phyloP scores from a whole-genome alignment of 2,113 vertebrate species.

The Psittacula cyanocephala region DNA sequence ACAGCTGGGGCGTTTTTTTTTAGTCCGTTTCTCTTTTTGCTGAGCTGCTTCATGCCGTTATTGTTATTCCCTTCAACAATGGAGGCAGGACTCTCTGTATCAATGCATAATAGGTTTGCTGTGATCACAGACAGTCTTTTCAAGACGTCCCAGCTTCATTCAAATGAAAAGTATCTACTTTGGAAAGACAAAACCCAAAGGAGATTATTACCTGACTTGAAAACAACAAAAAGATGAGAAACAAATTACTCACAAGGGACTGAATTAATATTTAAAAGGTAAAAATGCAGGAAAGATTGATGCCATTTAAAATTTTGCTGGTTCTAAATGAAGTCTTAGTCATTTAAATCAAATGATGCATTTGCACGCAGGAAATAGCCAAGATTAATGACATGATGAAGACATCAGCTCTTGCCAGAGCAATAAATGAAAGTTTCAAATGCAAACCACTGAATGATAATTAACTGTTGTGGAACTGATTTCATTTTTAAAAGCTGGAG shows the following conservation, averaged over 20 bases:
- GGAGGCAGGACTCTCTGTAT: background rate
- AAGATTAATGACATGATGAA: background rate
- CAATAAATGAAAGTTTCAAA: background rate
- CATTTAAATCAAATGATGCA: background rate
- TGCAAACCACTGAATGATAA: background rate
- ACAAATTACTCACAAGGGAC: background rate
- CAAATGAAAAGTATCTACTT: background rate
- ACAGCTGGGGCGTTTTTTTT: background rate
- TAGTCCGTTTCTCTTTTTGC: background rate
- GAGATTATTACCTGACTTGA: background rate
- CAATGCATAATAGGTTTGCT: background rate
- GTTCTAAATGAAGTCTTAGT: background rate
- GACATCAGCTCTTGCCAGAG: background rate
- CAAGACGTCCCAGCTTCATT: background rate
- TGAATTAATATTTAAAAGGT: background rate
- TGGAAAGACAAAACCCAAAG: background rate
- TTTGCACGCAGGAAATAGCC: background rate
- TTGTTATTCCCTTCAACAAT: background rate
- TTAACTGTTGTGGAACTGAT: background rate
- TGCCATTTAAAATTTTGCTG: background rate
- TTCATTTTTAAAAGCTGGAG: background rate
- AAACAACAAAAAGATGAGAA: background rate
- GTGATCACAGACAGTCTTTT: background rate
- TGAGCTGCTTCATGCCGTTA: background rate
- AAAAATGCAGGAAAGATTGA: background rate